These are phyloP conservation scores for Polypterus bichir DNA, from an alignment of 2,113 vertebrate species.

Conservation along the genomic window DNA sequence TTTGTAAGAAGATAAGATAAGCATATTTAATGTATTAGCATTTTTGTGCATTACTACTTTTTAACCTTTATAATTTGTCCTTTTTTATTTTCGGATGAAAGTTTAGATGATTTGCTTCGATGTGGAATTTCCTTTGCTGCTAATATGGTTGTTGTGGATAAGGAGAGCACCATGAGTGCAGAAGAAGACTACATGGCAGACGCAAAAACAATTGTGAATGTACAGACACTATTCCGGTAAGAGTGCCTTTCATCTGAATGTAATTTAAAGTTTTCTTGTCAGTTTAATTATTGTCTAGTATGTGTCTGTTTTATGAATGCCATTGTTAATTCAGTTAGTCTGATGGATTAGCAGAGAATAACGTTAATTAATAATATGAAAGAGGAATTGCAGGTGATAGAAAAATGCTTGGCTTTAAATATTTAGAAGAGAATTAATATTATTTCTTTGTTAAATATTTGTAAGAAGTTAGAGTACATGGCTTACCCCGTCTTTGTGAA, in stretches of 20 bases:
- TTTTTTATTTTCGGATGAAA: conserved; percentile 31
- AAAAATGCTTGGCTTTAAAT: too few relatives aligned
- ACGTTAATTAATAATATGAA: too few relatives aligned
- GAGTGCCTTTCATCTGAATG: background rate
- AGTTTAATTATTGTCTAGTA: too few relatives aligned
- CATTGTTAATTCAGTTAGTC: too few relatives aligned
- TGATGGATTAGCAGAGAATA: too few relatives aligned
- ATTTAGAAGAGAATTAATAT: too few relatives aligned
- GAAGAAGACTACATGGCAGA: conserved; percentile 98
- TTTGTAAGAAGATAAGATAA: background rate
- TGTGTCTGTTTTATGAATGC: too few relatives aligned
- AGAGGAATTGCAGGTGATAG: too few relatives aligned
- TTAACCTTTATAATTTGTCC: background rate
- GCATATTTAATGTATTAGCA: background rate
- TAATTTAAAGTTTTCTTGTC: too few relatives aligned
- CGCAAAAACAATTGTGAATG: conserved; percentile 93
- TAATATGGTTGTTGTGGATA: conserved; percentile 94
- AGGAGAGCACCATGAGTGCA: conserved; percentile 95
- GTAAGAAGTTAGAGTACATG: too few relatives aligned
- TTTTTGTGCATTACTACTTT: background rate
- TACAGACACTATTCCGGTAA: conserved; percentile 94
- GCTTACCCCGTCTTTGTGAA: too few relatives aligned
- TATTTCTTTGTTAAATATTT: too few relatives aligned
- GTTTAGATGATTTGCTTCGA: conserved; percentile 87
- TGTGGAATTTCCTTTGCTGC: conserved; percentile 93